A percentile compares a stretch with the other conserved stretches of the same genome.
These are phyloP conservation scores for Caenorhabditis wallacei DNA, from an alignment of 2,888 invertebrate species.

Conservation along the genomic window DNA sequence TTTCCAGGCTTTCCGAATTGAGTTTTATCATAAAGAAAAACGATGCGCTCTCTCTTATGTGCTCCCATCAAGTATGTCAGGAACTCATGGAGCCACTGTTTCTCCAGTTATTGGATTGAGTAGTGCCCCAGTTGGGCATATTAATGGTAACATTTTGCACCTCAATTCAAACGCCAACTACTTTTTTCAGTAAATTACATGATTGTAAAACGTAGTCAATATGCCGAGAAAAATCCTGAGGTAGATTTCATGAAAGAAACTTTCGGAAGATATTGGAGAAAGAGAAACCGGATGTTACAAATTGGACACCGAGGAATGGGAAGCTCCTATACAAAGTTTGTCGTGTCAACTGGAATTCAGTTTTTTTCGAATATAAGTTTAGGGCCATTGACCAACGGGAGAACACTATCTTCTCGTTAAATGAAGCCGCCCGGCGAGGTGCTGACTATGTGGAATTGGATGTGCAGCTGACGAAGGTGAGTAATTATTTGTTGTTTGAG, in stretches of 20 bases:
- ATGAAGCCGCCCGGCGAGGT: conserved; percentile 93
- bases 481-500: neutral
- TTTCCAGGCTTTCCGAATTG: conserved; percentile 73
- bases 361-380: conserved; percentile 16
- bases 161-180: too few species aligned
- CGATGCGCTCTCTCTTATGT: conserved; percentile 70
- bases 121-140: conserved; percentile 72
- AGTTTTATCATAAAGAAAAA: conserved; percentile 69
- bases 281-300: conserved; percentile 86
- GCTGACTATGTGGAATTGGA: conserved; percentile 99
- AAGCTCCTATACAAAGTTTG: conserved; percentile 87
- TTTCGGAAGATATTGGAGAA: conserved; percentile 73
- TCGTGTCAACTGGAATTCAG: neutral
- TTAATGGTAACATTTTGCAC: conserved; percentile 58
- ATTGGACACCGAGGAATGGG: conserved; percentile 98
- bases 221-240: conserved; percentile 30
- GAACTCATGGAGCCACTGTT: conserved; percentile 71
- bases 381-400: conserved; percentile 86
- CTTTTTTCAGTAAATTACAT: conserved; percentile 74
- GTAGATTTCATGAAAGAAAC: conserved; percentile 64
- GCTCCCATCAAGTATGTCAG: conserved; percentile 70
- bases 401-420: conserved; percentile 96
- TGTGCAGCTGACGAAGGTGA: conserved; percentile 92
- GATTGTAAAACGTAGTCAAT: conserved; percentile 63
- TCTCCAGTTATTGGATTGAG: conserved; percentile 68